Percentiles rank a stretch among this genome's conserved stretches.
These are phyloP conservation scores for Limosa lapponica DNA, from an alignment of 2,797 vertebrate genomes.

Conservation along the genomic window DNA sequence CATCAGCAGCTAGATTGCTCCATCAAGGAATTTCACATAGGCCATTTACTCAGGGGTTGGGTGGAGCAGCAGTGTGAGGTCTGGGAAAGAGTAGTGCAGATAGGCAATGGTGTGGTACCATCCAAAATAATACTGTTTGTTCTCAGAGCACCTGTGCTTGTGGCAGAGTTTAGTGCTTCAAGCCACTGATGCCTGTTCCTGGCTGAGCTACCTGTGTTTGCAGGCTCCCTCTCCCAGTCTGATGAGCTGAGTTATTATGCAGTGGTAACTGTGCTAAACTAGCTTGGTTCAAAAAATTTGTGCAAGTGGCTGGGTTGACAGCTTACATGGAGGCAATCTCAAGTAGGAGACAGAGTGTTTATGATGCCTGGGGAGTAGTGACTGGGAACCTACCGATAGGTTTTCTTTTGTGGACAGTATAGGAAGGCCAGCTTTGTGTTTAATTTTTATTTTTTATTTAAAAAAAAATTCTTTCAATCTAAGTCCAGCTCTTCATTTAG, in stretches of 20 bases:
- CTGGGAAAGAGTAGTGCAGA: neutral
- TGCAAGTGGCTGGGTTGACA: neutral
- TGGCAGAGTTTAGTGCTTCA: neutral
- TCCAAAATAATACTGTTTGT: neutral
- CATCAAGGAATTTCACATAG: neutral
- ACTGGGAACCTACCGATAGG: accelerated
- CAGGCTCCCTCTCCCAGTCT: neutral
- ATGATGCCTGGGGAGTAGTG: neutral
- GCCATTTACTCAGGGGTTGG: neutral
- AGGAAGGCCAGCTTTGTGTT: neutral
- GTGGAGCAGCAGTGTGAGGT: neutral
- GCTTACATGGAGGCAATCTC: neutral
- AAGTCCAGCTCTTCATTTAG: neutral
- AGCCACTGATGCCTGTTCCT: neutral
- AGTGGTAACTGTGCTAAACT: neutral
- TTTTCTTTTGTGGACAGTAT: neutral
- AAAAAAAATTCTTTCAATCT: neutral
- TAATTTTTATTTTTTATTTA: neutral
- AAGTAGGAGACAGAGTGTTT: neutral
- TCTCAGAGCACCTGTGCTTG: neutral
- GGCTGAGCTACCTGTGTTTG: neutral
- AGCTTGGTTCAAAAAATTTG: neutral
- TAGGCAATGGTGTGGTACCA: neutral
- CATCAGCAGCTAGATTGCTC: neutral
- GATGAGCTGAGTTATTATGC: neutral